These are phyloP conservation scores for Phycodurus eques DNA, from an alignment of 2,113 vertebrate genomes.

Conservation along the genomic window DNA sequence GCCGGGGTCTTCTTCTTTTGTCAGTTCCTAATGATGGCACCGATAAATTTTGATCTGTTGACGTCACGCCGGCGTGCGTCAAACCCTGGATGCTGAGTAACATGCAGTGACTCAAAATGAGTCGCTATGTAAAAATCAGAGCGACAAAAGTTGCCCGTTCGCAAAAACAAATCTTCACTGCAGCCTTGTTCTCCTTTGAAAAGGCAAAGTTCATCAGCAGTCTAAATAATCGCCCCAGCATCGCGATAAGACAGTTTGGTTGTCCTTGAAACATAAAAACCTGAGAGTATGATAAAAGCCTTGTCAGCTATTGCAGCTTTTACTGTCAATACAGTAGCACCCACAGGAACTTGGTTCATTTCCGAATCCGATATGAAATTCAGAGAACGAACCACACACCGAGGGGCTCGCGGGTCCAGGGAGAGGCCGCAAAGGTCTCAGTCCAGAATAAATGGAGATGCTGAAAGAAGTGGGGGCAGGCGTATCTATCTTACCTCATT, in stretches of 20 bases:
- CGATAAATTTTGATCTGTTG: slow-evolving; percentile 51
- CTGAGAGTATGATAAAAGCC: slow-evolving; percentile 19
- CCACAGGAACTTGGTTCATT: no score
- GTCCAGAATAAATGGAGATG: slow-evolving; percentile 2
- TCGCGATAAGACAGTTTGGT: slow-evolving; percentile 9
- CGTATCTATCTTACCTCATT: not conserved
- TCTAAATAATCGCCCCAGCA: not conserved
- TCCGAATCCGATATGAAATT: not conserved
- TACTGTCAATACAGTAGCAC: slow-evolving; percentile 11
- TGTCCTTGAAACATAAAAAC: slow-evolving; percentile 36
- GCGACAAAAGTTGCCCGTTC: slow-evolving; percentile 25
- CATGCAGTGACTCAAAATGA: slow-evolving; percentile 55
- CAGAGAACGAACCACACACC: not conserved
- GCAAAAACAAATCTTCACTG: slow-evolving; percentile 16
- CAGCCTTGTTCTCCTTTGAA: slow-evolving; percentile 11
- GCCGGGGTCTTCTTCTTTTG: slow-evolving; percentile 25
- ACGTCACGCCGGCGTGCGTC: slow-evolving; percentile 56
- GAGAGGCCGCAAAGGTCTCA: slow-evolving; percentile 3
- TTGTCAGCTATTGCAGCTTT: slow-evolving; percentile 19
- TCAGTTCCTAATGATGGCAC: slow-evolving; percentile 35
- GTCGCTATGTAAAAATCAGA: slow-evolving; percentile 21
- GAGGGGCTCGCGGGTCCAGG: not conserved
- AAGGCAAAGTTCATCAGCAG: slow-evolving; percentile 16
- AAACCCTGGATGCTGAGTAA: slow-evolving; percentile 45
- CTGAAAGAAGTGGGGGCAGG: not conserved